phyloP scores from a whole-genome alignment of 35 echinoderm and acorn worm genomes.

The Antedon bifida region DNA sequence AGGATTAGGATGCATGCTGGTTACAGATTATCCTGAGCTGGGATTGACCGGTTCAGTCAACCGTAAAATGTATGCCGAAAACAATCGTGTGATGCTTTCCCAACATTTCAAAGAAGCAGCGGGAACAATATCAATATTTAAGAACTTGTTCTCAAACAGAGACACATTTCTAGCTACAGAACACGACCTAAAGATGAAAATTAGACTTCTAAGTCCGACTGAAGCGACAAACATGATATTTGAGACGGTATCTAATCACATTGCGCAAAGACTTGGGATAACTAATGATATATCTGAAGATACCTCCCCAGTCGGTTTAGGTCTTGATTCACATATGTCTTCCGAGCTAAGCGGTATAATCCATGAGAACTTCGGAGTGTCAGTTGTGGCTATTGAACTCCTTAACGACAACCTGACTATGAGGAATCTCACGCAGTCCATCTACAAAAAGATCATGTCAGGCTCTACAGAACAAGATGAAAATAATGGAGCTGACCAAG shows the following conservation, averaged over 20 bases:
- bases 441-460: slow-evolving; percentile 57
- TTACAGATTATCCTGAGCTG: slow-evolving; percentile 63
- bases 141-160: slow-evolving; percentile 55
- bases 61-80: slow-evolving; percentile 42
- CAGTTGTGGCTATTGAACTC: slow-evolving; percentile 69
- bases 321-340: slow-evolving; percentile 90
- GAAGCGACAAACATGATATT: slow-evolving; percentile 62
- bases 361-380: slow-evolving; percentile 76
- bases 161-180: slow-evolving; percentile 70
- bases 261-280: slow-evolving; percentile 64
- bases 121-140: slow-evolving; percentile 72
- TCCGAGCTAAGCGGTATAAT: slow-evolving; percentile 75
- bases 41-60: slow-evolving; percentile 70
- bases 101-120: slow-evolving; percentile 64
- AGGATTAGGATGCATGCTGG: slow-evolving; percentile 68
- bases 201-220: slow-evolving; percentile 29
- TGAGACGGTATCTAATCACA: slow-evolving; percentile 39
- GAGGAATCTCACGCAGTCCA: slow-evolving; percentile 30
- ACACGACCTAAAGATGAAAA: slow-evolving; percentile 49
- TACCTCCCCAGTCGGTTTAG: slow-evolving; percentile 53
- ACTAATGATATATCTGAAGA: slow-evolving; percentile 51
- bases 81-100: slow-evolving; percentile 51
- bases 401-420: slow-evolving; percentile 69
- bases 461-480: slow-evolving; percentile 24
- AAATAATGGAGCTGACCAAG: slow-evolving; percentile 14